Percentiles rank a stretch among this genome's conserved stretches.
phyloP scores from a whole-genome alignment of 2,113 vertebrate species.

The Tachycineta bicolor region DNA sequence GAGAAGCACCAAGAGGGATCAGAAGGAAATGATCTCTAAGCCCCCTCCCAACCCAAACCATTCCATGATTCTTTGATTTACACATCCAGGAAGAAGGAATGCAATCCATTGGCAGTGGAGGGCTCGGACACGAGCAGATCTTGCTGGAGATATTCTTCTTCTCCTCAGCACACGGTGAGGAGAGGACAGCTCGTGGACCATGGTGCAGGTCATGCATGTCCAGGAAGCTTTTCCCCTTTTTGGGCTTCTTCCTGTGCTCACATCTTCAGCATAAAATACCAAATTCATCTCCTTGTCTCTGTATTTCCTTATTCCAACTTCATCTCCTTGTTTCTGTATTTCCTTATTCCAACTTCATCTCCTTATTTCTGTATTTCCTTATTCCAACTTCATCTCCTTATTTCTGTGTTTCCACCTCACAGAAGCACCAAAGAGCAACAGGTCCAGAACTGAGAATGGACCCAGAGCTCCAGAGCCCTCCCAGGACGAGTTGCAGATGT shows the following conservation, averaged over 20 bases:
- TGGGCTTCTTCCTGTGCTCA: background rate
- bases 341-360: background rate
- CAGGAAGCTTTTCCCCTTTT: background rate
- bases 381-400: too few species aligned
- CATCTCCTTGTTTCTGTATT: too few species aligned
- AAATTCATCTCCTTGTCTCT: background rate
- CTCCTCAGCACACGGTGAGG: background rate
- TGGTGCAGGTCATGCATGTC: rapidly evolving
- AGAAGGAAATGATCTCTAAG: background rate
- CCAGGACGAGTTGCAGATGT: background rate
- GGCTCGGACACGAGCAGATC: background rate
- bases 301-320: background rate
- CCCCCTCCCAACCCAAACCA: background rate
- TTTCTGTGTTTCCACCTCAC: background rate
- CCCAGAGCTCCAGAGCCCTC: background rate
- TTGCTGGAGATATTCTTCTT: rapidly evolving
- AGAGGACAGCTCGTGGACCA: rapidly evolving
- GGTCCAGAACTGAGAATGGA: background rate
- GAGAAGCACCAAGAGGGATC: background rate
- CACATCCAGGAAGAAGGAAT: background rate
- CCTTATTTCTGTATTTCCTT: background rate
- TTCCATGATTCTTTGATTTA: background rate
- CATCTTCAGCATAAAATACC: background rate
- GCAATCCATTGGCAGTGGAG: rapidly evolving
- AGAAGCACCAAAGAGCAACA: background rate